Base-by-base conservation (phyloP, 2,113 vertebrate genomes). In the Aspiorhynchus laticeps region DNA sequence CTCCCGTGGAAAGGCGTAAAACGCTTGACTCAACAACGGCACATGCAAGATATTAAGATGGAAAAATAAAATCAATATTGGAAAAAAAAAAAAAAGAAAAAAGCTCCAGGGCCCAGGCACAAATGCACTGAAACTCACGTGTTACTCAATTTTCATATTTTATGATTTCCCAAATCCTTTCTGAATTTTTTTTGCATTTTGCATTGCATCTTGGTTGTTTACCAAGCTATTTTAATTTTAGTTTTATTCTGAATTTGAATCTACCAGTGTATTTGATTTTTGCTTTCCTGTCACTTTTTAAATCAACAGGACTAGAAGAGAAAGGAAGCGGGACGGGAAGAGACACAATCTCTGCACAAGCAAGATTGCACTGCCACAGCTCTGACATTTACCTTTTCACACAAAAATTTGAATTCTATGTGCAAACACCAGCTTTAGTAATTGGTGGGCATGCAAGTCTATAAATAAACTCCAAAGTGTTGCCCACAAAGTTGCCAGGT, bases 91-190 rank as follows among this genome's bases (percentile, higher is more conserved):
- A 46, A 46, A 11, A 46, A 43, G 33, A 33, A 33, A 33, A 33
- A 33, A 7, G 38, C 15, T 8, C 53, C 77, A n/a, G n/a, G n/a
- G n/a, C n/a, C n/a, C n/a, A 36, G 19, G 51, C 77, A 59, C 19
- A 9, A 75, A 77, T 46, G 28, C 48, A 36, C 9, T 9, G 17
- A 61, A 7, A 38, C 51, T 36, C 12, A 43, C 4, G 38, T 48
- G 74, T 48, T 28, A 77, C 38, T 41, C 69, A 73, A n/a, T 12
- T 36, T 73, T 73, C 33, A 24, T 73, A 73, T 73, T 73, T 38
- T 10, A 73, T 73, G 21, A 73, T 36, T 73, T 1, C 12, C 28
- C 31, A 71, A 36, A 1, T 24, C 17, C 36, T 67, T 67, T 71
- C 31, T 0, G 4, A 38, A n/a, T n/a, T n/a, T n/a, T 33, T 26